These are phyloP conservation scores for Plodia interpunctella DNA, from an alignment of 1,140 invertebrate genomes.

Conservation along the genomic window DNA sequence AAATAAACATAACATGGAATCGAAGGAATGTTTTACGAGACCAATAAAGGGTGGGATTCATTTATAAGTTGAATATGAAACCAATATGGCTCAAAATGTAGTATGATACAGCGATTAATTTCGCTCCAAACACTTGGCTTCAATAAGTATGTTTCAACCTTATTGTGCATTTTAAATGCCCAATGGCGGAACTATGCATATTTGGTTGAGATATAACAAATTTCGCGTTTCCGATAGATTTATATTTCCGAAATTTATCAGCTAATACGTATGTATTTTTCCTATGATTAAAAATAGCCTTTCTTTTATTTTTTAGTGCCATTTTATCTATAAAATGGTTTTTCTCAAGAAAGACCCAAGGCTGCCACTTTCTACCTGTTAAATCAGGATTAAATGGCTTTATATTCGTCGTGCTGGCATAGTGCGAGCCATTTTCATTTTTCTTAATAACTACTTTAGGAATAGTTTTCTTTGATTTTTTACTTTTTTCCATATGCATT, in stretches of 20 bases:
- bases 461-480: slow-evolving; percentile 55
- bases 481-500: slow-evolving; percentile 61
- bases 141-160: slow-evolving; percentile 51
- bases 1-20: slow-evolving; percentile 44
- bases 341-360: slow-evolving; percentile 71
- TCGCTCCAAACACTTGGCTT: slow-evolving; percentile 25
- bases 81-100: slow-evolving; percentile 23
- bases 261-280: slow-evolving; percentile 58
- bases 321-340: slow-evolving; percentile 70
- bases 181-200: slow-evolving; percentile 33
- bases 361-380: slow-evolving; percentile 73
- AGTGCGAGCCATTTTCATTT: slow-evolving; percentile 68
- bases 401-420: slow-evolving; percentile 54
- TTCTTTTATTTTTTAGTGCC: slow-evolving; percentile 55
- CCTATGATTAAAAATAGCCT: slow-evolving; percentile 57
- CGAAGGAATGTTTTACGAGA: slow-evolving; percentile 58
- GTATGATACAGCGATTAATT: slow-evolving; percentile 4
- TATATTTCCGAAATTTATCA: slow-evolving; percentile 65
- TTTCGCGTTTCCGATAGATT: slow-evolving; percentile 55
- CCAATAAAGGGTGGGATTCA: slow-evolving; percentile 52
- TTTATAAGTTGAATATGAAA: slow-evolving; percentile 14
- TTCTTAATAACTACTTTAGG: slow-evolving; percentile 75
- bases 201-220: slow-evolving; percentile 62
- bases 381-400: slow-evolving; percentile 54
- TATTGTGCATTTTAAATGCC: slow-evolving; percentile 66